Base-by-base conservation (phyloP, 1,140 invertebrate genomes). In the Drosophila fuyamai region DNA sequence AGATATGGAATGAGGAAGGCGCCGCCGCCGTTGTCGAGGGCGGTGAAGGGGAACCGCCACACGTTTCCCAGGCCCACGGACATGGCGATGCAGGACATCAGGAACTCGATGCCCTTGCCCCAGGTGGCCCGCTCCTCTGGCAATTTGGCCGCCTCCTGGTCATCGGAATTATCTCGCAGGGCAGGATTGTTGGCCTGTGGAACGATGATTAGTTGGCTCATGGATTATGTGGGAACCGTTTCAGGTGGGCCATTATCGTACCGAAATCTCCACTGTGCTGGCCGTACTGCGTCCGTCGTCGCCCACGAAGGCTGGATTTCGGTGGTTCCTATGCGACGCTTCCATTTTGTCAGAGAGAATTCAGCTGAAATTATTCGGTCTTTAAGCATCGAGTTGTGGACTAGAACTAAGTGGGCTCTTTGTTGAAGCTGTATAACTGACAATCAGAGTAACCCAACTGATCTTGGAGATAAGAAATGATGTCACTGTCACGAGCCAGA, bases 1-100 rank as follows among this genome's bases (percentile, higher is more conserved):
- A 96, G 93, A 88, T 97, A 97, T 0, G 96, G 96, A 43, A 97
- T 95, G 3, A 97, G 92, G 88, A 97, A 97, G 0, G 95, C 95
- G 2, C 96, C 96, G 38, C 96, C 96, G n/a, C 96, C 96, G 90
- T 97, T 96, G 67, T 95, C 94, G 79, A 96, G 96, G 9, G 95
- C 96, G 1, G 95, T 95, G 85, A 96, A 97, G 0, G 96, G 96
- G 92, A 97, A 97, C 2, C 93, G 90, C 97, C 97, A 97, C 32
- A 97, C 95, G 89, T 97, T 98, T n/a, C 97, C 97, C 36, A 97
- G 93, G 1, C 96, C 97, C 9, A 97, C 96, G 1, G 97, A 97
- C 93, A 97, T 96, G 18, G 96, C 96, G 36, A 97, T 95, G 85
- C 96, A 96, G 3, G 96, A 96, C 92, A 97, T 95, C 4, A 98